Evolutionary conservation across 1,140 invertebrate genomes (phyloP), one percentile per base, ranked within the genome.

Genomic region (Procambarus clarkii): DNA sequence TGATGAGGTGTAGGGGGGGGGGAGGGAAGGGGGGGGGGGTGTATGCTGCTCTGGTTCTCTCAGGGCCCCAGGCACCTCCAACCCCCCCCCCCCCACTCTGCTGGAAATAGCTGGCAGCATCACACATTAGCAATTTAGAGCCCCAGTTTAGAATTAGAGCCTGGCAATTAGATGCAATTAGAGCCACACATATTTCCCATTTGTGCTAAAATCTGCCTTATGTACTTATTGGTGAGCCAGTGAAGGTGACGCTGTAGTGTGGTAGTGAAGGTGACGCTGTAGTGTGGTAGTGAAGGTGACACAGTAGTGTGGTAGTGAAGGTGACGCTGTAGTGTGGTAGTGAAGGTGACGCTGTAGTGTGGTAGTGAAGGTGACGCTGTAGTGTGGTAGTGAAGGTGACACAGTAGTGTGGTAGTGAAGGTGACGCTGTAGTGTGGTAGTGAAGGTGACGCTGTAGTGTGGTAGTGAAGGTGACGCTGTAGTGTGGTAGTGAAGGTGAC

Each of bases 81-180:
- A n/a, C n/a, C n/a, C 0, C 34, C 34, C 34, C 50, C 50, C 44
- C 44, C 60, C 82, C 82, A 15, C 82, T 4, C 45, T 13, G 45
- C 86, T 45, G 86, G 45, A 79, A 78, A 79, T 64, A 79, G 74
- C 77, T 54, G 8, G 34, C 46, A 34, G 82, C 77, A 87, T 79
- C 86, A 64, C 86, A 80, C 86, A 87, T 87, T 87, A 87, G 21
- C 86, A 45, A 87, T 87, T 87, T 87, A 87, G 76, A 87, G 86
- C 76, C 54, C 48, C 76, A n/a, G 86, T 87, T 87, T 87, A 87
- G 86, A 78, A 87, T 87, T 87, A 87, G 86, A 87, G 86, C 34
- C 44, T 11, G 54, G 44, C 86, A 79, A 87, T 87, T 87, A 87
- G 86, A 87, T 54, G 77, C 76, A 79, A 79, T 87, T 87, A 87